Evolutionary conservation across 2,113 vertebrate genomes (phyloP).

Genomic region (Scomber scombrus): DNA sequence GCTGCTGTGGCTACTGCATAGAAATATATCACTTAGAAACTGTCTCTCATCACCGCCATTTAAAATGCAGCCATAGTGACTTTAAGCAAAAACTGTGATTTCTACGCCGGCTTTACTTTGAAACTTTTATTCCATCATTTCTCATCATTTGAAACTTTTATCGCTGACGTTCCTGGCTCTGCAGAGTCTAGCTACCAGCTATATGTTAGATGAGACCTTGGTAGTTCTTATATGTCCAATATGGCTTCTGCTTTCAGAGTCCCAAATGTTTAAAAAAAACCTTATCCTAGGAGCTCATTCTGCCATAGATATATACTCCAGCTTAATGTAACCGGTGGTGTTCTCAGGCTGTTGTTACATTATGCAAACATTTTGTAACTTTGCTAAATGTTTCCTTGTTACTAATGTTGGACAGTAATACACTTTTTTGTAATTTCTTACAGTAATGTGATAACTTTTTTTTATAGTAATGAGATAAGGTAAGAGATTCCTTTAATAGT

Average conservation of each 20-base stretch:
- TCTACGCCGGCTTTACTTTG: background rate
- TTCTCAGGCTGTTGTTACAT: background rate
- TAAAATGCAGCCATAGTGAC: background rate
- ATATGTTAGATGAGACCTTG: background rate
- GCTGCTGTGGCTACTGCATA: background rate
- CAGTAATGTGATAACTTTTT: too few species aligned
- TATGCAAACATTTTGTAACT: too few species aligned
- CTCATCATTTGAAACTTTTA: background rate
- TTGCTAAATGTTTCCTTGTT: too few species aligned
- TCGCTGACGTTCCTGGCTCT: too few species aligned
- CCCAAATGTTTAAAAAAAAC: background rate
- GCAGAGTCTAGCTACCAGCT: background rate
- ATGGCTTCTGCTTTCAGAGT: background rate
- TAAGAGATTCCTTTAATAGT: too few species aligned
- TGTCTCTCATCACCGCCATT: background rate
- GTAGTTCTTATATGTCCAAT: background rate
- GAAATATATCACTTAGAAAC: conserved; percentile 4
- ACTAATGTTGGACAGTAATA: too few species aligned
- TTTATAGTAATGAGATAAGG: too few species aligned
- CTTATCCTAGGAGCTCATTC: too few species aligned
- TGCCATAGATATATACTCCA: background rate
- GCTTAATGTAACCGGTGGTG: background rate
- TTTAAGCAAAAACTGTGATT: background rate
- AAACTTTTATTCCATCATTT: background rate
- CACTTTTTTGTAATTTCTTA: too few species aligned